Conservation (phyloP, 2,113 vertebrate species). For the Notothenia rossii region DNA sequence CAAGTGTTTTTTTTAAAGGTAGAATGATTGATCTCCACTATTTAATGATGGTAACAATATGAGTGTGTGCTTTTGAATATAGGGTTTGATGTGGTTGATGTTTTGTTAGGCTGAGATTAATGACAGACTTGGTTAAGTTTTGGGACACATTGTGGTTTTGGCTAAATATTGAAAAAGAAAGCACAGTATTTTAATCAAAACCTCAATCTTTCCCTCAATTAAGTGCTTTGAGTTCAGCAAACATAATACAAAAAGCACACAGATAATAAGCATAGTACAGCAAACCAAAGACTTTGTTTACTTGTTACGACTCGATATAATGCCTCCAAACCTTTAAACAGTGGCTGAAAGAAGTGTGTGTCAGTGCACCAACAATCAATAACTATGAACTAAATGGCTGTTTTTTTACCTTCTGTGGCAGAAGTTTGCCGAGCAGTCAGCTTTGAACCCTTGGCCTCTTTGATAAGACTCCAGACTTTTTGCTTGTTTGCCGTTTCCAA, state of each 20-base stretch:
- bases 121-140: background rate
- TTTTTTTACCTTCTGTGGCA: slow-evolving; percentile 40
- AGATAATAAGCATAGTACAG: slow-evolving; percentile 1
- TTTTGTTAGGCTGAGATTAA: background rate
- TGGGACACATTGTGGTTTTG: background rate
- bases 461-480: slow-evolving; percentile 40
- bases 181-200: background rate
- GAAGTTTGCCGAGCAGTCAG: slow-evolving; percentile 53
- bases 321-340: slow-evolving; percentile 22
- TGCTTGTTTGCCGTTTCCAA: slow-evolving; percentile 49
- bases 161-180: slow-evolving; percentile 11
- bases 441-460: slow-evolving; percentile 61
- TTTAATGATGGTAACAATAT: background rate
- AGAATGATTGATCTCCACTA: background rate
- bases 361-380: slow-evolving; percentile 9
- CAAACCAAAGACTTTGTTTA: background rate
- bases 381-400: slow-evolving; percentile 16
- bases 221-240: background rate
- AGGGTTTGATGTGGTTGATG: no score
- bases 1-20: background rate
- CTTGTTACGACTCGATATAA: background rate
- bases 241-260: background rate
- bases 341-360: no score
- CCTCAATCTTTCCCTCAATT: slow-evolving; percentile 1
- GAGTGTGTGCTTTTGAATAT: no score